Conservation (phyloP, 2,113 vertebrate species). For the Dromaius novaehollandiae region DNA sequence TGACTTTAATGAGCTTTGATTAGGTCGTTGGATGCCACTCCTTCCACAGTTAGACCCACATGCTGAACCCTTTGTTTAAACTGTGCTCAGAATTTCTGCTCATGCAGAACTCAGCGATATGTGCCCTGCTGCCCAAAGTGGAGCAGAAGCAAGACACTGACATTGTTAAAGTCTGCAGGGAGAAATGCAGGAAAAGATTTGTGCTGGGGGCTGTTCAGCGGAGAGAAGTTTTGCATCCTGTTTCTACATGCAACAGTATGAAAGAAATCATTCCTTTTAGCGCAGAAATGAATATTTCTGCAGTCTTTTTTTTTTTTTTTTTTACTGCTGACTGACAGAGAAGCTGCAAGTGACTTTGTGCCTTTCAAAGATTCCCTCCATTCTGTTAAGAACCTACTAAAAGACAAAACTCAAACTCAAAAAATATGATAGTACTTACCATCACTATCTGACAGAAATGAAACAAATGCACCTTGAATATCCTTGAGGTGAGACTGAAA, state of each 20-base stretch:
- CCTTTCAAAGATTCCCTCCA: not conserved
- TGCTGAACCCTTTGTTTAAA: not conserved
- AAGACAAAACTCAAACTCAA: not conserved
- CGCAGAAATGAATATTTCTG: not conserved
- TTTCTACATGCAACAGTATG: fast-evolving
- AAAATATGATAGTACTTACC: constrained; percentile 80
- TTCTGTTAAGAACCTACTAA: not conserved
- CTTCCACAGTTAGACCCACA: not conserved
- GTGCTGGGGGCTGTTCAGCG: not conserved
- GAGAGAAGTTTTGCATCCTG: not conserved
- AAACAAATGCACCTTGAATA: constrained; percentile 95
- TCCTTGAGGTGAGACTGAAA: constrained; percentile 93
- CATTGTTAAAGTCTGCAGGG: not conserved
- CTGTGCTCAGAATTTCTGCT: not conserved
- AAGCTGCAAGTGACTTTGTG: not conserved
- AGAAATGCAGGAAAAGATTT: not conserved
- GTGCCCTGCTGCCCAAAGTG: not conserved
- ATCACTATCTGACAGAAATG: constrained; percentile 91
- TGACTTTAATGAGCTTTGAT: not conserved
- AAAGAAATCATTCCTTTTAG: not conserved
- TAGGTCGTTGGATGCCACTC: not conserved
- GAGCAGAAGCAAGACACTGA: not conserved
- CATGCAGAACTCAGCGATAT: not conserved
- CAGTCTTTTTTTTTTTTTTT: not conserved
- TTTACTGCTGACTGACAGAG: not conserved